These are phyloP conservation scores for Malurus splendens DNA, from an alignment of 2,797 vertebrate genomes.

Conservation along the genomic window DNA sequence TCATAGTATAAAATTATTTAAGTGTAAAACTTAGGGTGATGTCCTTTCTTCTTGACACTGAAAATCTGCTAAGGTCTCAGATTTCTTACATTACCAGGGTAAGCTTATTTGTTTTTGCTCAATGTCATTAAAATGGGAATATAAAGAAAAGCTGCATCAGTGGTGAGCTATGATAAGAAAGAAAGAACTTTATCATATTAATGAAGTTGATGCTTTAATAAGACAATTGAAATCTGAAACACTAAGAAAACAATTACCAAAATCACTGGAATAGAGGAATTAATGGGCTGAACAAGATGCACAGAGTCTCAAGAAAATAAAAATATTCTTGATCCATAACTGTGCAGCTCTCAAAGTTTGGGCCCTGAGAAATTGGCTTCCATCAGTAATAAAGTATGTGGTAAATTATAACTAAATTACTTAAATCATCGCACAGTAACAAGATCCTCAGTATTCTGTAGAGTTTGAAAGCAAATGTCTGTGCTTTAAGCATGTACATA, in stretches of 20 bases:
- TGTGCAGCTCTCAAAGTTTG: not conserved
- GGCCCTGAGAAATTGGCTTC: not conserved
- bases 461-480: not conserved
- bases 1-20: not conserved
- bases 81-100: not conserved
- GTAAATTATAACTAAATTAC: not conserved
- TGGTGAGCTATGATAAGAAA: not conserved
- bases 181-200: not conserved
- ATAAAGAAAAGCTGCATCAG: not conserved
- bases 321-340: not conserved
- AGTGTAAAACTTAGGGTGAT: not conserved
- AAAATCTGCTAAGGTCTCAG: not conserved
- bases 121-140: not conserved
- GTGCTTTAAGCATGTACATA: not conserved
- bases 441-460: not conserved
- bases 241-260: not conserved
- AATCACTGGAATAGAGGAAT: not conserved
- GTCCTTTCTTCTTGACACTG: not conserved
- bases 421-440: not conserved
- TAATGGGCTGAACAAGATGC: not conserved
- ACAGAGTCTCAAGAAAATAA: not conserved
- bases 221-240: not conserved
- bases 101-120: not conserved
- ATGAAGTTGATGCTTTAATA: not conserved
- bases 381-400: not conserved